These are phyloP conservation scores for Cricetomys ansorgei DNA, from an alignment of 2,113 vertebrate genomes.

Conservation along the genomic window DNA sequence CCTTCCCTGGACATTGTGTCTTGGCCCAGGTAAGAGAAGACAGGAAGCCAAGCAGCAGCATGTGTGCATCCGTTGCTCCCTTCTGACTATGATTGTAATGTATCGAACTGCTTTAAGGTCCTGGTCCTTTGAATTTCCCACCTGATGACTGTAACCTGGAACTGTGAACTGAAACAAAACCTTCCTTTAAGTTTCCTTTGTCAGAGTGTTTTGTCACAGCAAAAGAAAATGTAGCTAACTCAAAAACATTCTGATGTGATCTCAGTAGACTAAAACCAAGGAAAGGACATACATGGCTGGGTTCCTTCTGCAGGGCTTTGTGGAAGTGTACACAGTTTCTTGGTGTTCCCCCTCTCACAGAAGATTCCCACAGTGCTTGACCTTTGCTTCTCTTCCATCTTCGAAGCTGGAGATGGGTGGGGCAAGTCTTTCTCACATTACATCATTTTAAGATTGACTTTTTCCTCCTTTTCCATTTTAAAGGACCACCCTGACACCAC, in stretches of 20 bases:
- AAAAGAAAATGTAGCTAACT: background rate
- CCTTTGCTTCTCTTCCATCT: background rate
- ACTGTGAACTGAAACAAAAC: background rate
- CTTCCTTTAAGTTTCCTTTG: background rate
- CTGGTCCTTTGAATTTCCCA: background rate
- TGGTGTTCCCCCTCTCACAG: background rate
- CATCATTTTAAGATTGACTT: background rate
- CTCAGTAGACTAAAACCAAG: background rate
- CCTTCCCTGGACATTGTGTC: background rate
- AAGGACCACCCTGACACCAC: background rate
- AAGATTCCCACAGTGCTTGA: background rate
- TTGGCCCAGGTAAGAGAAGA: background rate
- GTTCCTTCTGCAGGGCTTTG: background rate
- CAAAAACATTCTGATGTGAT: background rate
- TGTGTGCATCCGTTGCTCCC: no score
- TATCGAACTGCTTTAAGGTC: background rate
- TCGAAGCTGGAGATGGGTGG: background rate
- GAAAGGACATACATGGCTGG: rapidly evolving
- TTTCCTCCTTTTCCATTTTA: background rate
- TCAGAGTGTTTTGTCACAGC: background rate
- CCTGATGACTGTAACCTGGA: background rate
- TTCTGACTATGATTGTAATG: background rate
- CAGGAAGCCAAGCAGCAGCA: background rate
- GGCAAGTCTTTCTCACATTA: background rate
- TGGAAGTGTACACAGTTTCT: background rate